Conservation (phyloP, 2,797 vertebrate species). For the Astyanax mexicanus region DNA sequence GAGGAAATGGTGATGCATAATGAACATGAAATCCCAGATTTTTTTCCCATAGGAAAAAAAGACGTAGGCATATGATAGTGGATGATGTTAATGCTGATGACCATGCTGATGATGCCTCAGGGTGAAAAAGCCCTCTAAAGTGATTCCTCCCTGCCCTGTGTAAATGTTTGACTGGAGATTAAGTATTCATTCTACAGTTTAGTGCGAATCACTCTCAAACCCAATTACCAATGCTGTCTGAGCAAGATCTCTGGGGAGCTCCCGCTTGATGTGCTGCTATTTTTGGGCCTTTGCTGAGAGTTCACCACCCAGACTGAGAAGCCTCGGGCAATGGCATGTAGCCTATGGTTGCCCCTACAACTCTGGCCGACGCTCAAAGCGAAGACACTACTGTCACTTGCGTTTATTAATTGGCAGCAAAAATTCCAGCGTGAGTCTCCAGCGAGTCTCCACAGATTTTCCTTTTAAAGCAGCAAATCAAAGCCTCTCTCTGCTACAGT, state of each 20-base stretch:
- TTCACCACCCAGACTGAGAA: constrained; percentile 22
- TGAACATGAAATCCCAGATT: not conserved
- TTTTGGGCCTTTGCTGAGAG: constrained; percentile 23
- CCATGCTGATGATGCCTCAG: constrained; percentile 18
- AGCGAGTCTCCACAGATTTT: constrained; percentile 32
- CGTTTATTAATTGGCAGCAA: constrained; percentile 46
- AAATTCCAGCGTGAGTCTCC: constrained; percentile 31
- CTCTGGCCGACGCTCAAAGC: not conserved
- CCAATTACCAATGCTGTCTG: constrained; percentile 69
- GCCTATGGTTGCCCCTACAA: not conserved
- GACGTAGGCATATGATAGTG: not conserved
- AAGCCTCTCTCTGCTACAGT: constrained; percentile 41
- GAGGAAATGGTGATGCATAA: not conserved
- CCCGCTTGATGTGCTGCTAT: constrained; percentile 38
- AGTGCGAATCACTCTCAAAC: constrained; percentile 59
- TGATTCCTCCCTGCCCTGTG: not conserved
- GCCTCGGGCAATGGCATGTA: constrained; percentile 18
- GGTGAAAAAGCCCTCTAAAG: constrained; percentile 12
- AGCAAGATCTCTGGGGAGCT: constrained; percentile 53
- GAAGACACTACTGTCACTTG: constrained; percentile 36
- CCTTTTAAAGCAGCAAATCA: constrained; percentile 47
- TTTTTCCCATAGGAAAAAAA: not conserved
- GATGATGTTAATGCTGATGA: constrained; percentile 24
- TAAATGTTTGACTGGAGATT: constrained; percentile 69
- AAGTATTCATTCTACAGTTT: constrained; percentile 68